Conservation (phyloP, 2,113 vertebrate species). For the Columba livia region DNA sequence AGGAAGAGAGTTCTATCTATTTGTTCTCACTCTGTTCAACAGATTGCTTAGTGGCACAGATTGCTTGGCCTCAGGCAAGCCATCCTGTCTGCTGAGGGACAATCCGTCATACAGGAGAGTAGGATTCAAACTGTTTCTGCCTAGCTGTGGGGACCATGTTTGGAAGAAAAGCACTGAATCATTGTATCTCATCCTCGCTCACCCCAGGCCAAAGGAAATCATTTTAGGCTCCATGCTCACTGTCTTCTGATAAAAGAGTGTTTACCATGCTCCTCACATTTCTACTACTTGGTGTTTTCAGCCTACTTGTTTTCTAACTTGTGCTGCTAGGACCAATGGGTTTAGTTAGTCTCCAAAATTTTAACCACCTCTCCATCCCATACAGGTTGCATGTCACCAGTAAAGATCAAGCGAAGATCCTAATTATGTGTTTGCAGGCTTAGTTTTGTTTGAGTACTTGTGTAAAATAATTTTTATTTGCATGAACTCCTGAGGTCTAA, state of each 20-base stretch:
- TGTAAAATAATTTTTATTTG: background rate
- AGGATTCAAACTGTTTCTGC: constrained; percentile 15
- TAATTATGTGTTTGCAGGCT: background rate
- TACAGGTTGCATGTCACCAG: background rate
- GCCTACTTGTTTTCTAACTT: background rate
- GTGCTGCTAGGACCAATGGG: background rate
- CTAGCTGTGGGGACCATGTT: background rate
- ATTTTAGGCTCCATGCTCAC: background rate
- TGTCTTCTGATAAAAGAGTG: background rate
- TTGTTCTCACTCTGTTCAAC: constrained; percentile 4
- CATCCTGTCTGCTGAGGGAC: constrained; percentile 15
- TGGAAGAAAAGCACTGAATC: constrained; percentile 37
- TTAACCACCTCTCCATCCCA: background rate
- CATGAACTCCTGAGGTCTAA: background rate
- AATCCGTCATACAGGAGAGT: constrained; percentile 11
- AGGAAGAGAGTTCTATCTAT: background rate
- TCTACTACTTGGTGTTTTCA: background rate
- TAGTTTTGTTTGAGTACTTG: background rate
- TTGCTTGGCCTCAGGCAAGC: constrained; percentile 48
- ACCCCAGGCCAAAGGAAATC: constrained; percentile 14
- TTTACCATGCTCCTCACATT: background rate
- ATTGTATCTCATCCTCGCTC: background rate
- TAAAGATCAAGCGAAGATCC: background rate
- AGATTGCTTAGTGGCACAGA: constrained; percentile 43
- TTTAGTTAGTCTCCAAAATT: background rate